Conservation (phyloP, 2,888 invertebrate species). For the Erpobdella octoculata region DNA sequence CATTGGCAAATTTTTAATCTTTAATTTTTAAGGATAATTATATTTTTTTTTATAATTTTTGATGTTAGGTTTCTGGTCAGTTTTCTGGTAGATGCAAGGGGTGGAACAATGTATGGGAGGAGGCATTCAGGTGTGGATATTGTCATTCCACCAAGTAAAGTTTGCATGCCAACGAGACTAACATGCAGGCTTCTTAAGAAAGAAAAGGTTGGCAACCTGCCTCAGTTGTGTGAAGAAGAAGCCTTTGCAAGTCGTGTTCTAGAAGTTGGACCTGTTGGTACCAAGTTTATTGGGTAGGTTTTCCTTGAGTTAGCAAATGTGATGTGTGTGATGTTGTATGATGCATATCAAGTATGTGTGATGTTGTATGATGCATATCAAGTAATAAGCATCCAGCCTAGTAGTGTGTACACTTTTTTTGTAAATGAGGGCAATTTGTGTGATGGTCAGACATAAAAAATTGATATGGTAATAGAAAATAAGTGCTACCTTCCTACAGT, state of each 20-base stretch:
- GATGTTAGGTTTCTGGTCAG: slow-evolving; percentile 86
- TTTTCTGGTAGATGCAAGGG: slow-evolving; percentile 96
- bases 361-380: no score
- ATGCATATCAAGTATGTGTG: no score
- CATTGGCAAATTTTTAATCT: background rate
- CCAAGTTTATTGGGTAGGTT: slow-evolving; percentile 86
- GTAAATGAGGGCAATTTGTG: background rate
- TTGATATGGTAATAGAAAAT: background rate
- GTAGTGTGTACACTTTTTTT: background rate
- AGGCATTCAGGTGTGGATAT: slow-evolving; percentile 95
- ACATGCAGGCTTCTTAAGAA: slow-evolving; percentile 85
- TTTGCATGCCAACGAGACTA: slow-evolving; percentile 90
- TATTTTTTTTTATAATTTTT: background rate
- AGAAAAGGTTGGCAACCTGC: slow-evolving; percentile 80
- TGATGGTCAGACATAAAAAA: background rate
- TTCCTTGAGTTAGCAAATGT: no score
- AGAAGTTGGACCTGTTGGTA: slow-evolving; percentile 91
- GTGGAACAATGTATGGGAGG: slow-evolving; percentile 75
- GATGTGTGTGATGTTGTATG: no score
- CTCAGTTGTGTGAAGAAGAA: slow-evolving; percentile 96
- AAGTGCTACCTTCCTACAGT: no score
- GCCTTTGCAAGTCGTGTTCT: slow-evolving; percentile 88
- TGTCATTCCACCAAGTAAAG: slow-evolving; percentile 92
- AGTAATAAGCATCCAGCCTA: no score
- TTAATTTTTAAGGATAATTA: background rate